Base-by-base conservation (phyloP, 2,888 invertebrate genomes). In the Auanema sp. region DNA sequence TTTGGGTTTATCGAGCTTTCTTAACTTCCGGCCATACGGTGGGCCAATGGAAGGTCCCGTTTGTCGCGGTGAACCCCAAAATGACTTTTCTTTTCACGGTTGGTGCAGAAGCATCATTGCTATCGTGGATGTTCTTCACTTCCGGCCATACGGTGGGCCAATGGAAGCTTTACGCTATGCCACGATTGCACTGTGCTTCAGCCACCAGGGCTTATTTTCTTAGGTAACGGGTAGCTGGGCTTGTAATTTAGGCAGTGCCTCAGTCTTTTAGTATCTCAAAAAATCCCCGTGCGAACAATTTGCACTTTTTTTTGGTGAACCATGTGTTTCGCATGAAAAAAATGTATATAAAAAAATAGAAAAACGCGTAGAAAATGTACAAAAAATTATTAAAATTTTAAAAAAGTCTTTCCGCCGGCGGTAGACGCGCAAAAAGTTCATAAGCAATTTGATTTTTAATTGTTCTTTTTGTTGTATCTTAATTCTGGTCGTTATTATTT, bases 131-230 rank as follows among this genome's bases (percentile, higher is more conserved):
- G 47, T 47, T 16, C 47, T 21, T 21, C 47, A 47, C 47, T 47
- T 21, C 47, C 47, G 47, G 47, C 47, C 47, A 47, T 47, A 47
- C 47, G 47, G 47, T 47, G 47, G 47, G 47, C 47, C 47, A 47
- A 47, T 47, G 47, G 47, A 21, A 47, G 47, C 47, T 47, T 21
- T 33, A 33, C 16, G 47, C 10, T 21, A 47, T 16, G 47, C 47
- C 16, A 47, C 21, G 47, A 47, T 21, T 47, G 47, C 47, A 47
- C 47, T 21, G 16, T 18, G 47, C 16, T 47, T 47, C 21, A 47
- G 16, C 10, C 21, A 21, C 47, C 47, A 47, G 16, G 21, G 47
- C 21, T 21, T 47, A 47, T 18, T 5, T 47, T 47, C 47, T 47
- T 47, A 47, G 21, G 47, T 47, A 18, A 47, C 47, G 47, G 47